Conservation (phyloP, 2,888 invertebrate genomes). For the Megaustenia siamemsis region DNA sequence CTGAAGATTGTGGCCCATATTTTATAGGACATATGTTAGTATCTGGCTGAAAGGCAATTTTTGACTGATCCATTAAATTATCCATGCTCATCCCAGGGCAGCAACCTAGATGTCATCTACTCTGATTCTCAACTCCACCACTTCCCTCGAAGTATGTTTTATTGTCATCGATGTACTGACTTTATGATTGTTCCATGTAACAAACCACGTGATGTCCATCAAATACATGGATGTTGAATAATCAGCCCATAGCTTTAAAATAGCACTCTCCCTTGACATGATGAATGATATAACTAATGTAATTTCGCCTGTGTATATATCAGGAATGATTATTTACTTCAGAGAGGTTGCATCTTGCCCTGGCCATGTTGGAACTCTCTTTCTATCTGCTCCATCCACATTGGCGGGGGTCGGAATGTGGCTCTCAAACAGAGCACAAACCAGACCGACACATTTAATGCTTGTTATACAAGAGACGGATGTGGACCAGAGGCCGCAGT, state of each 20-base stretch:
- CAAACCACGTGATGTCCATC: no score
- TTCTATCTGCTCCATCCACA: no score
- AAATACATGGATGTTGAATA: background rate
- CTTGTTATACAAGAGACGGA: no score
- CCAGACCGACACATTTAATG: no score
- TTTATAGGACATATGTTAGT: background rate
- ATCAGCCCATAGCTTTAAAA: no score
- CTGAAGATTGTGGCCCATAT: background rate
- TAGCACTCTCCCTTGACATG: background rate
- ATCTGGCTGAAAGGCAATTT: background rate
- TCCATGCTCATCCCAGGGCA: background rate
- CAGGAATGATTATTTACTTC: conserved; percentile 5
- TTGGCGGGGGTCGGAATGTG: no score
- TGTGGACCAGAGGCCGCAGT: no score
- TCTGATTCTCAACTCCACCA: no score
- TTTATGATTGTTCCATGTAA: background rate
- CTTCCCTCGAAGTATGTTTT: background rate
- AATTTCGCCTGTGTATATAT: background rate
- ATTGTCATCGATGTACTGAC: background rate
- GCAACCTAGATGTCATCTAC: background rate
- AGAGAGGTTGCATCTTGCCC: conserved; percentile 11
- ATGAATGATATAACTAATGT: background rate
- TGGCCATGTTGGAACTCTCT: background rate
- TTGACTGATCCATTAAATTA: background rate
- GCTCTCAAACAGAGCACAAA: no score